These are phyloP conservation scores for Varanus salvator DNA, from an alignment of 2,113 vertebrate genomes.

Conservation along the genomic window DNA sequence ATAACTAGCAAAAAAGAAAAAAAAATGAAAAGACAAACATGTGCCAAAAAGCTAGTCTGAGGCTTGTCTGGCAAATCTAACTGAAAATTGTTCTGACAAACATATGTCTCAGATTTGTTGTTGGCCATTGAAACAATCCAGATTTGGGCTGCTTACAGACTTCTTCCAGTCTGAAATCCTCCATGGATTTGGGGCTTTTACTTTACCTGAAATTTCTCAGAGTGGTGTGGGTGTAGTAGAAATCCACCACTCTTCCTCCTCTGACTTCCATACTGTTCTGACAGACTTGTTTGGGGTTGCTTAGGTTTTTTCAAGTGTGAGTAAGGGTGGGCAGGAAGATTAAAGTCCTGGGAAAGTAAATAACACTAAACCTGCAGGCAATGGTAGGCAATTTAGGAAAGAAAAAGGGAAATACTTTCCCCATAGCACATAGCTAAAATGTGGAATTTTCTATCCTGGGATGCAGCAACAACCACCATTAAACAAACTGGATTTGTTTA, in stretches of 20 bases:
- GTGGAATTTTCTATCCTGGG: not conserved
- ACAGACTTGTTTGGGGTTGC: not conserved
- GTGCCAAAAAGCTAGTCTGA: not conserved
- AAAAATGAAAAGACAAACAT: not conserved
- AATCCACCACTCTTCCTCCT: not conserved
- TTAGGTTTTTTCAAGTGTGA: not conserved
- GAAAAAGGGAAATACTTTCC: not conserved
- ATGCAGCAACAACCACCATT: not conserved
- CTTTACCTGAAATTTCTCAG: not conserved
- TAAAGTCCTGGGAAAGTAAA: too few relatives aligned
- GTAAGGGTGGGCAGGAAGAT: too few relatives aligned
- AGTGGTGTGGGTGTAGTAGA: not conserved
- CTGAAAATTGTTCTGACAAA: not conserved
- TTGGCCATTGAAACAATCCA: not conserved
- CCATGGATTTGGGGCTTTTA: not conserved
- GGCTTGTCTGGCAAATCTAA: not conserved
- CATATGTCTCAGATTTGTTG: constrained; percentile 11
- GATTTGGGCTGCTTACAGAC: not conserved
- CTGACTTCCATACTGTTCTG: not conserved
- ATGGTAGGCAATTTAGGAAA: not conserved
- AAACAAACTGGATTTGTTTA: not conserved
- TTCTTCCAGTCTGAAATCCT: not conserved
- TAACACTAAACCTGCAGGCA: too few relatives aligned
- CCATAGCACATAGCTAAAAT: not conserved
- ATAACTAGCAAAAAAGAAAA: not conserved